Percentiles rank a stretch among this genome's conserved stretches.
Conservation (phyloP, 1,140 invertebrate genomes). For the Hirudo medicinalis region DNA sequence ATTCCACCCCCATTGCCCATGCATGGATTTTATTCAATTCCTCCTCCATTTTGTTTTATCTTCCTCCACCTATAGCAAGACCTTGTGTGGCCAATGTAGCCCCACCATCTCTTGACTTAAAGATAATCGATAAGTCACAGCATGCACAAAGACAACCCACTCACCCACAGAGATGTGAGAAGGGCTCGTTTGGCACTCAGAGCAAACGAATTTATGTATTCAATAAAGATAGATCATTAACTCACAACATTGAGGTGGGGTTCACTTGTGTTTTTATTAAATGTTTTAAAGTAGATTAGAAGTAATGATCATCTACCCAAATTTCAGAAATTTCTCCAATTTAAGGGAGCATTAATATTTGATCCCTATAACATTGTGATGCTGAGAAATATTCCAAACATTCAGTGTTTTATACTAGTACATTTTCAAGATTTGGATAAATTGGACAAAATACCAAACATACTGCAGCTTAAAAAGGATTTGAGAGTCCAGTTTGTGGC, state of each 20-base stretch:
- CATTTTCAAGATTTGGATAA: constrained; percentile 1
- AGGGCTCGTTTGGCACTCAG: too few species aligned
- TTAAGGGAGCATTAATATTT: constrained; percentile 2
- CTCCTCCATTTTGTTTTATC: too few species aligned
- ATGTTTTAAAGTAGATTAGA: neutral
- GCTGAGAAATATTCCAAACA: constrained; percentile 1
- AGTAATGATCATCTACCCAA: neutral
- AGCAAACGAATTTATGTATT: constrained; percentile 8
- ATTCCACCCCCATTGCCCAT: too few species aligned
- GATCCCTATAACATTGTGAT: constrained; percentile 1
- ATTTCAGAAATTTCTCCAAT: constrained; percentile 2
- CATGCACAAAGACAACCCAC: too few species aligned
- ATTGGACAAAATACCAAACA: constrained; percentile 6
- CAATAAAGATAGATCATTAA: neutral
- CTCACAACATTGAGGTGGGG: constrained; percentile 1
- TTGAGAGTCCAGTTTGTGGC: constrained; percentile 9
- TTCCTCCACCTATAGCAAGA: too few species aligned
- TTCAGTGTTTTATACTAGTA: constrained; percentile 7
- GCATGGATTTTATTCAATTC: too few species aligned
- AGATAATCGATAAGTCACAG: too few species aligned
- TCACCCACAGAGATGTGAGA: too few species aligned
- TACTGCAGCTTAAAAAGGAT: constrained; percentile 7
- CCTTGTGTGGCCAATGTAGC: too few species aligned
- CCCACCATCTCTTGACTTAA: too few species aligned
- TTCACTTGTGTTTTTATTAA: neutral